phyloP scores from a whole-genome alignment of 2,113 vertebrate species.

The Zootoca vivipara region DNA sequence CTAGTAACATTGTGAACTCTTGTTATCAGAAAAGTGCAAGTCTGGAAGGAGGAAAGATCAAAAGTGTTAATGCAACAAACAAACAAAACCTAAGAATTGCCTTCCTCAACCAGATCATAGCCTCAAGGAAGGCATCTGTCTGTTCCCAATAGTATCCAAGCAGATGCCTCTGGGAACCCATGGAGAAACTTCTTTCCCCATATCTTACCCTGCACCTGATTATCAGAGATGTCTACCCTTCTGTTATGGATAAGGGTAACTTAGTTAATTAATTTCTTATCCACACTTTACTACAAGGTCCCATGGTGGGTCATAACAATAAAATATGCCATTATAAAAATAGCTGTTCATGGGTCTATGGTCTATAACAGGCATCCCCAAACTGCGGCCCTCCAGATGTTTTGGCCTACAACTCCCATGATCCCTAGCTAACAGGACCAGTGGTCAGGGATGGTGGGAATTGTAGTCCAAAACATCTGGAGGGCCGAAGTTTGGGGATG shows the following conservation, averaged over 20 bases:
- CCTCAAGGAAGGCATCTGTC: neutral
- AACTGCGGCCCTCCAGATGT: no score
- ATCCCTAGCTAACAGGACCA: no score
- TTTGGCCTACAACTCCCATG: no score
- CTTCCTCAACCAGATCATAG: neutral
- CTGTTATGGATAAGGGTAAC: neutral
- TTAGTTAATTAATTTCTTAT: no score
- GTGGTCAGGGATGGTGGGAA: no score
- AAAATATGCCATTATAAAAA: neutral
- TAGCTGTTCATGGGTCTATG: neutral
- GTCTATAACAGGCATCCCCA: no score
- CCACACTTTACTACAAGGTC: no score
- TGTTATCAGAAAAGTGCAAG: slow-evolving; percentile 17
- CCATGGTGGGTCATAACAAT: no score
- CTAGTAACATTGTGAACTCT: neutral
- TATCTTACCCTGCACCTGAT: neutral
- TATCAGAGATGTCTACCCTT: neutral
- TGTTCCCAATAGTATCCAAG: neutral
- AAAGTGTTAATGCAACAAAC: slow-evolving; percentile 13
- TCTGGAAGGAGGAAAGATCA: neutral
- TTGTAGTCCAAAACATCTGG: no score
- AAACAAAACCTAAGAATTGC: neutral
- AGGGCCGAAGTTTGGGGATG: no score
- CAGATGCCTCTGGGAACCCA: neutral
- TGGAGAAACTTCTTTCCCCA: neutral